Percentiles rank a stretch among this genome's conserved stretches.
Conservation (phyloP, 2,113 vertebrate genomes). For the Clinocottus analis region DNA sequence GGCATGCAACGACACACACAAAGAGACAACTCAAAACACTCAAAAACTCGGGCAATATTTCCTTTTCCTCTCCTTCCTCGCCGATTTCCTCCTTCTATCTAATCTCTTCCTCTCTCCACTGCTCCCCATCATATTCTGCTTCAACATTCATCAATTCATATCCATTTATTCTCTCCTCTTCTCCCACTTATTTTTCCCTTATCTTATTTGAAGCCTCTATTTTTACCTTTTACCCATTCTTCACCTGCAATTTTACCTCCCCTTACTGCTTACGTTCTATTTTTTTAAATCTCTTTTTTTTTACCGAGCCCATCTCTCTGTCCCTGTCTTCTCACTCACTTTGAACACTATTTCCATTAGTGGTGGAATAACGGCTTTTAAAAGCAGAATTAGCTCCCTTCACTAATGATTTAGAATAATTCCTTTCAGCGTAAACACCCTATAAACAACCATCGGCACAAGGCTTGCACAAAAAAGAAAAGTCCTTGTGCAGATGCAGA, state of each 20-base stretch:
- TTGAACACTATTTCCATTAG: conserved; percentile 38
- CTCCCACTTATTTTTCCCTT: conserved; percentile 22
- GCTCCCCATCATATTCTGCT: conserved; percentile 34
- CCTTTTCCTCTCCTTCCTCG: neutral
- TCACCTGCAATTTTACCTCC: conserved; percentile 28
- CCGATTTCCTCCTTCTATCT: conserved; percentile 7
- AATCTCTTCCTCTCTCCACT: conserved; percentile 28
- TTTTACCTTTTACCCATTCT: conserved; percentile 18
- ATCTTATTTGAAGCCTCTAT: conserved; percentile 35
- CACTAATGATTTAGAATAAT: conserved; percentile 50
- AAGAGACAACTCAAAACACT: neutral
- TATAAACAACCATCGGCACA: conserved; percentile 32
- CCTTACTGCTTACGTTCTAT: conserved; percentile 16
- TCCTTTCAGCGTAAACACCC: conserved; percentile 29
- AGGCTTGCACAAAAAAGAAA: conserved; percentile 1
- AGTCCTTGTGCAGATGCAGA: conserved; percentile 19
- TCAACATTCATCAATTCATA: conserved; percentile 51
- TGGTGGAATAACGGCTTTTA: conserved; percentile 48
- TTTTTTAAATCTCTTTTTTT: conserved; percentile 7
- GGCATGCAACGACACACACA: conserved; percentile 23
- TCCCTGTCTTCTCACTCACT: neutral
- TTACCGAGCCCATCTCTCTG: conserved; percentile 6
- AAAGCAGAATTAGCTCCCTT: conserved; percentile 47
- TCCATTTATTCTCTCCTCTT: conserved; percentile 20
- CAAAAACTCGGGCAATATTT: conserved; percentile 22